phyloP scores from a whole-genome alignment of 2,113 vertebrate genomes.

The Tragulus kanchil region DNA sequence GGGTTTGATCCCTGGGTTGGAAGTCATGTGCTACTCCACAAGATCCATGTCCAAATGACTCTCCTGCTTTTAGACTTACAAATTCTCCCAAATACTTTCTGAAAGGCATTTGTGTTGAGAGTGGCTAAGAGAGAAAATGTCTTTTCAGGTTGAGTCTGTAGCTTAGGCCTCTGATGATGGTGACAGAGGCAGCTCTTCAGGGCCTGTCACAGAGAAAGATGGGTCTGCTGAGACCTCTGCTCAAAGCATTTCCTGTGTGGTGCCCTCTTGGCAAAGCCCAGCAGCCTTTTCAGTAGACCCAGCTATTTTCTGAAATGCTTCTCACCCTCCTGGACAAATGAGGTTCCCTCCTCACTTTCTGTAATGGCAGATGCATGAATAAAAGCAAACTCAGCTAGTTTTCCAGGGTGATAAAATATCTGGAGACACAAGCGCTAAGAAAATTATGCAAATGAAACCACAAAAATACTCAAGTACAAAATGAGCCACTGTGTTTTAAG shows the following conservation, averaged over 20 bases:
- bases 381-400: constrained; percentile 46
- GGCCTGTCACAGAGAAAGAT: neutral
- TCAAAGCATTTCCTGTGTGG: neutral
- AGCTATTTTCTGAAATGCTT: constrained; percentile 59
- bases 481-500: constrained; percentile 30
- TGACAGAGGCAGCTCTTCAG: neutral
- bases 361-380: neutral
- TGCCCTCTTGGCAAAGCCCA: neutral
- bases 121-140: neutral
- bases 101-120: neutral
- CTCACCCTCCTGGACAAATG: constrained; percentile 37
- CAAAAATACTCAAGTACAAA: constrained; percentile 58
- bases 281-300: neutral
- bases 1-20: neutral
- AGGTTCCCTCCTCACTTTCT: constrained; percentile 44
- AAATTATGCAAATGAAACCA: constrained; percentile 66
- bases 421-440: constrained; percentile 7
- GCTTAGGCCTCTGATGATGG: neutral
- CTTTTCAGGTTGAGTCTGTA: neutral
- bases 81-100: neutral
- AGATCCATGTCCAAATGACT: neutral
- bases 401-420: constrained; percentile 57
- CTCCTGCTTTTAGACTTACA: neutral
- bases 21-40: neutral
- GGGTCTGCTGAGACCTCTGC: neutral